Base-by-base conservation (phyloP, 1,140 invertebrate species). In the Penaeus japonicus region DNA sequence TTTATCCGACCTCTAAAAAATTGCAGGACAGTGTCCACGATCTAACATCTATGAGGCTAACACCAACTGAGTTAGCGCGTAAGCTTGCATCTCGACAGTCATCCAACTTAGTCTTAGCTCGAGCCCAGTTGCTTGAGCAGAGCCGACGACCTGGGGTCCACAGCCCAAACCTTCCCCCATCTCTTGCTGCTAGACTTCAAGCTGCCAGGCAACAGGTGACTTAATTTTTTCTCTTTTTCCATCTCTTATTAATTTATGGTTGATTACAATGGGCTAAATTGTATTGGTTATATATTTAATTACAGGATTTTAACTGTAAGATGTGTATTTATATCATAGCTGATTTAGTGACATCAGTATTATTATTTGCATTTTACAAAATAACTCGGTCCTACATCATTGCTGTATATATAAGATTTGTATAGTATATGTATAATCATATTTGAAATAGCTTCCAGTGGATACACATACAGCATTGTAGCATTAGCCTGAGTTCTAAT, bases 31-130 rank as follows among this genome's bases (percentile, higher is more conserved):
- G 80, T 10, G 70, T 84, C 18, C 47, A 88, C 24, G 87, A 87
- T 35, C 55, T 88, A 30, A 81, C 87, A 5, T 88, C 87, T 12
- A 88, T 88, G 86, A 73, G 87, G 47, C 30, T 88, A 35, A 88
- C 80, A 24, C 87, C 80, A 12, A 81, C 87, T 78, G 86, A 88
- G 30, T 22, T 88, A 30, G 87, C 87, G 57, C 87, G 86, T 22
- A 88, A 88, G 59, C 86, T 88, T 77, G 87, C 87, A 35, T 82
- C 87, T 20, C 80, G 87, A 39, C 87, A 88, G 80, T 88, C 87
- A 10, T 75, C 87, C 70, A 88, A 88, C 65, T 73, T 75, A 30
- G 59, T 84, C n/a, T 18, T 83, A 35, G 87, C 87, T n/a, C 57
- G 87, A 24, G 87, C 87, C n/a, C 87, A 88, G 32, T 54, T 88